phyloP scores from a whole-genome alignment of 2,113 vertebrate genomes.

The Lathamus discolor region DNA sequence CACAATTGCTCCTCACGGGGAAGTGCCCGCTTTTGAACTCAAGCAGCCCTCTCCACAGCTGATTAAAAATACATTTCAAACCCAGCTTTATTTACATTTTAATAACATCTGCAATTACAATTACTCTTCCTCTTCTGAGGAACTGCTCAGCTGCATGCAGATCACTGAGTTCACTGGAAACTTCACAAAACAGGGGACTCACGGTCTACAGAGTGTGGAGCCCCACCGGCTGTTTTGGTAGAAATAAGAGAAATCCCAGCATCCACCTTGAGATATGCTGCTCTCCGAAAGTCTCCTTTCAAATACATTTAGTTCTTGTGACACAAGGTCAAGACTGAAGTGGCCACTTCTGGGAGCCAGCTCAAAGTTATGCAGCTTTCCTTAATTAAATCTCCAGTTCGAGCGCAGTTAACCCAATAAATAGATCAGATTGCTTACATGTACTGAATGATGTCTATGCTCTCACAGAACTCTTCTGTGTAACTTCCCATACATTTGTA shows the following conservation, averaged over 20 bases:
- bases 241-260: background rate
- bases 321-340: background rate
- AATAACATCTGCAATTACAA: constrained; percentile 72
- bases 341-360: background rate
- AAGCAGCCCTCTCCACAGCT: constrained; percentile 18
- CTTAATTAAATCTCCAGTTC: background rate
- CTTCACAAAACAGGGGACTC: background rate
- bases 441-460: background rate
- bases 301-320: background rate
- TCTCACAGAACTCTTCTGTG: background rate
- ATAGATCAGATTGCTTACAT: background rate
- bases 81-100: constrained; percentile 66
- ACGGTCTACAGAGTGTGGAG: background rate
- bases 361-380: background rate
- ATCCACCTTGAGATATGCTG: background rate
- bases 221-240: background rate
- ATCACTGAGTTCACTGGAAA: background rate
- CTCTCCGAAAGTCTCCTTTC: background rate
- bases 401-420: background rate
- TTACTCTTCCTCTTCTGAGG: constrained; percentile 26
- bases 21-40: background rate
- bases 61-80: constrained; percentile 62
- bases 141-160: constrained; percentile 49
- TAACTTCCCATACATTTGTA: background rate
- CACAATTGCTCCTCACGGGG: background rate